Base-by-base conservation (phyloP, 2,113 vertebrate species). In the Xenopus borealis region DNA sequence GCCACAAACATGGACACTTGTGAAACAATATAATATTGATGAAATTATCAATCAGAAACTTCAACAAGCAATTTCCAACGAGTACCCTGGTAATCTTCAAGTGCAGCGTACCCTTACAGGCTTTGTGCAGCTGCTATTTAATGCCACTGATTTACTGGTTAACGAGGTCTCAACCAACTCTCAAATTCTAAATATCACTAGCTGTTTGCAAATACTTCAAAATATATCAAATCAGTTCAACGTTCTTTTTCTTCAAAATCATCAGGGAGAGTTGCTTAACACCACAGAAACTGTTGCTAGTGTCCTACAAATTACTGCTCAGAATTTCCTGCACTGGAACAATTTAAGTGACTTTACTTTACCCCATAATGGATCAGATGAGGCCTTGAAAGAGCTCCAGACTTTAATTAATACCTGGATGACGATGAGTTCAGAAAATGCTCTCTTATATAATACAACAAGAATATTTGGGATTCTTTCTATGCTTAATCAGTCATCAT, bases 371-470 rank as follows among this genome's bases (percentile, higher is more conserved):
- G n/a, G 53, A 30, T 53, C 66, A 18, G 40, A 27, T 14, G 45
- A 62, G 17, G 23, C 40, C 8, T 50, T 75, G 50, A 57, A n/a
- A 50, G 64, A 75, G 11, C 44, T 75, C 12, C 72, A 75, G 40
- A 20, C 11, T 40, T 7, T 75, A 33, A 30, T 75, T 14, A 14
- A 50, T 4, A 27, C 19, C 55, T 33, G 19, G 20, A 27, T 66
- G 11, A n/a, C 53, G 20, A 47, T 30, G 7, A 61, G 23, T 18
- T 67, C 44, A 50, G 44, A 61, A 8, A 13, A 10, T 30, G 20
- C 27, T 65, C 3, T 46, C 30, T 19, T 61, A 9, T 58, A 46
- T 66, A 8, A 30, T 20, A 27, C 53, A 13, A 20, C 55, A 66
- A 46, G 12, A 50, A 50, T 75, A 47, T 2, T 58, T 5, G 20